Conservation (phyloP, 2,113 vertebrate species). For the Micronycteris hirsuta region DNA sequence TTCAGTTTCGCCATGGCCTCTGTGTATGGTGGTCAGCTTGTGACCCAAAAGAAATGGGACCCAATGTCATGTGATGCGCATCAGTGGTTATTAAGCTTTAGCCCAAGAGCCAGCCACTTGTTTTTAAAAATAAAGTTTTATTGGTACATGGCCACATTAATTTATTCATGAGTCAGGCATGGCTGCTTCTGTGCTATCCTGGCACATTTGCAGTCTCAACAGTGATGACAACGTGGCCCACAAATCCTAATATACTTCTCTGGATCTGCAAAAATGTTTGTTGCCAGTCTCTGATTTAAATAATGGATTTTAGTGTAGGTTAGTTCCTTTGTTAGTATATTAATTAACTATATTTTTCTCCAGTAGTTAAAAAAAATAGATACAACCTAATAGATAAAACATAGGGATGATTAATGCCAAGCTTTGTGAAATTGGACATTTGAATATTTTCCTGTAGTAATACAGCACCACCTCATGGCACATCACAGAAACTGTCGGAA, state of each 20-base stretch:
- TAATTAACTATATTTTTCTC: neutral
- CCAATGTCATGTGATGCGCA: neutral
- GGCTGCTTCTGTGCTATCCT: neutral
- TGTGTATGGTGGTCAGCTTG: neutral
- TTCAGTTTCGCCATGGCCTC: neutral
- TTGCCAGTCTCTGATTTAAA: neutral
- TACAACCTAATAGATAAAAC: neutral
- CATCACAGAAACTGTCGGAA: slow-evolving; percentile 9
- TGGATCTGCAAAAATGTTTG: neutral
- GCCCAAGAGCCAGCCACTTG: neutral
- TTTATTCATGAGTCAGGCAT: neutral
- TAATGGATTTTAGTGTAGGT: neutral
- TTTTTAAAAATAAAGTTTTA: neutral
- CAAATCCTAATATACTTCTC: neutral
- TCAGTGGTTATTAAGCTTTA: neutral
- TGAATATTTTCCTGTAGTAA: neutral
- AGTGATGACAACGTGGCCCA: neutral
- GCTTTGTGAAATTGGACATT: neutral
- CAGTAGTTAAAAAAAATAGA: neutral
- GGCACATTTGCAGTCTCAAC: neutral
- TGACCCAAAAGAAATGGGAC: neutral
- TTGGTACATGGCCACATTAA: neutral
- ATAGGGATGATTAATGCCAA: neutral
- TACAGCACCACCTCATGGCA: slow-evolving; percentile 59
- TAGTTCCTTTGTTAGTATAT: neutral